Base-by-base conservation (phyloP, 2,113 vertebrate species). In the Lanius ludovicianus region DNA sequence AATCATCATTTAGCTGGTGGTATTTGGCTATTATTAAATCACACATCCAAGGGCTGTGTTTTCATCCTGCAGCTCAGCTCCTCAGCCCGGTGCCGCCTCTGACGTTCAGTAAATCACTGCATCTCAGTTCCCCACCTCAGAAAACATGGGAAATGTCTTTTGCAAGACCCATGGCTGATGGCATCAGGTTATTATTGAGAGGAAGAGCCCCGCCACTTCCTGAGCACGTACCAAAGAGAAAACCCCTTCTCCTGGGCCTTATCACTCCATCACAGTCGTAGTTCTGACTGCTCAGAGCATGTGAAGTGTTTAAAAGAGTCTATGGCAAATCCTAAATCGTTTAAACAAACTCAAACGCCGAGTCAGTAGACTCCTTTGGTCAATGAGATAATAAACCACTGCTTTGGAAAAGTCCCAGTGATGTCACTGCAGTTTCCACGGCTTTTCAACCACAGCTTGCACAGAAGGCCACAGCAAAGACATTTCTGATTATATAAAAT, bases 361-460 rank as follows among this genome's bases (percentile, higher is more conserved):
- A 86, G 70, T 21, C 68, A 69, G 75, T 31, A 75, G 82, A 63
- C 75, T 85, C 78, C 77, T 81, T 82, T 70, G 86, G 89, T 93
- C 96, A 94, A 65, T 89, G 90, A 96, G 95, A 86, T 95, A 95
- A 96, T 88, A 90, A 94, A 67, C 85, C 92, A 56, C 76, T 8
- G 78, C 56, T 76, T 46, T 56, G 89, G 90, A 94, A 70, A 88
- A 84, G 55, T 63, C 92, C 65, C 90, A 15, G 41, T 68, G 64
- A 94, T 88, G 86, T 93, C 93, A 69, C 87, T 92, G 33, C 53
- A 35, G 42, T 94, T 89, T 73, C 92, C 92, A 86, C 17, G 37
- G 84, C 56, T 59, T 55, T 44, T 50, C 69, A 65, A 24, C 84
- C 67, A 47, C 2, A 27, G 64, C 50, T 79, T 20, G 55, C 52